Conservation (phyloP, 2,797 vertebrate species). For the Liparis tanakae region DNA sequence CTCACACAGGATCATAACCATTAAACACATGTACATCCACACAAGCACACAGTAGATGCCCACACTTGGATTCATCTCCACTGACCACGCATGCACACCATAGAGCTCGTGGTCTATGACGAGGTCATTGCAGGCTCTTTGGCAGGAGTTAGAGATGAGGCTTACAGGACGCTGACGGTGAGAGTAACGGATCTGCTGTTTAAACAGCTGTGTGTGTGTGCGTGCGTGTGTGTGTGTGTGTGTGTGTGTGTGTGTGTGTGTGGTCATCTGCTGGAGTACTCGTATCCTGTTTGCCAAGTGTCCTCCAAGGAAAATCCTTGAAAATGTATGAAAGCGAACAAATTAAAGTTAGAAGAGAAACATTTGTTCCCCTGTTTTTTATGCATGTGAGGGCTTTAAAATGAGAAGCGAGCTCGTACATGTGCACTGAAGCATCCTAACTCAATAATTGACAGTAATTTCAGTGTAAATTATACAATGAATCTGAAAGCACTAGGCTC, state of each 20-base stretch:
- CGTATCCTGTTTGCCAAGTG: constrained; percentile 47
- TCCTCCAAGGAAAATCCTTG: constrained; percentile 34
- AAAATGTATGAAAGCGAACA: constrained; percentile 39
- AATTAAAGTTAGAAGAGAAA: constrained; percentile 7
- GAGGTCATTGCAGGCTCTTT: constrained; percentile 78
- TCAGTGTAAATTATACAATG: constrained; percentile 63
- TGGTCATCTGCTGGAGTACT: constrained; percentile 48
- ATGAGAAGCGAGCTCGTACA: constrained; percentile 49
- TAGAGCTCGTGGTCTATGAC: constrained; percentile 60
- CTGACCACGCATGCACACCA: constrained; percentile 49
- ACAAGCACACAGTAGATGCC: constrained; percentile 35
- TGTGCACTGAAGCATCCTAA: constrained; percentile 55
- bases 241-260: constrained; percentile 35
- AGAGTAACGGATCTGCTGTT: constrained; percentile 75
- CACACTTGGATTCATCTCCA: constrained; percentile 51
- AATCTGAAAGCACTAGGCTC: constrained; percentile 52
- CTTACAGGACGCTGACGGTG: constrained; percentile 72
- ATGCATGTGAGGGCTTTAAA: constrained; percentile 31
- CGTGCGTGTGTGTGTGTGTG: constrained; percentile 35
- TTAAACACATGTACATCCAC: constrained; percentile 26
- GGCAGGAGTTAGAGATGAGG: constrained; percentile 78
- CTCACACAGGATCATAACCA: constrained; percentile 45
- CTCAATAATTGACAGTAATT: constrained; percentile 59
- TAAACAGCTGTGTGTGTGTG: constrained; percentile 50
- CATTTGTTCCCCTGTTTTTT: constrained; percentile 23